Evolutionary conservation across 2,113 vertebrate species (phyloP), one percentile per base, ranked within the genome.

Genomic region (Dipodomys ordii): DNA sequence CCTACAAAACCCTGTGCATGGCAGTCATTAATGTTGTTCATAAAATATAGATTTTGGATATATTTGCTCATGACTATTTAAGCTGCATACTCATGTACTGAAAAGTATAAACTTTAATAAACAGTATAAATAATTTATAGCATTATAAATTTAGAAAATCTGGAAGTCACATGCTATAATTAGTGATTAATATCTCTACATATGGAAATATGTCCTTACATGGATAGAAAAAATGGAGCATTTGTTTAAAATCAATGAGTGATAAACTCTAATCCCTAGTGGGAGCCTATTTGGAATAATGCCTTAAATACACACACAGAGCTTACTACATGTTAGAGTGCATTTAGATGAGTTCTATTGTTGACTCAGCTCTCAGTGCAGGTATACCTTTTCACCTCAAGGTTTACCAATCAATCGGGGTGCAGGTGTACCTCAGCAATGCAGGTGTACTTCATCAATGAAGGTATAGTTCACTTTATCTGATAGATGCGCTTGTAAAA

Each of bases 91-190:
- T 79, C 15, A 5, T 20, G 8, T 11, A 83, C 39, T 77, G 68
- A 81, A 83, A 62, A 23, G 60, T 77, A 39, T 72, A 76, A 83
- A 65, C 78, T 87, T 95, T 72, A 87, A 85, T 64, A 87, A 92
- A 91, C 22, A 83, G 82, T 60, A 71, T 81, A 92, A 96, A 92
- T 79, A 83, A 84, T 83, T 84, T 95, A 85, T 60, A 85, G 71
- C 35, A 22, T 68, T 64, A 62, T 85, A 87, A 91, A 92, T 88
- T 87, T 88, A 94, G 89, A 92, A 94, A 90, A 82, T 68, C 72
- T 91, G 22, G 18, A 89, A 95, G 35, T 87, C 53, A 28, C 32
- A 77, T 78, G 80, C 64, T 69, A 32, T 27, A 81, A 94, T 92
- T 94, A 94, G 77, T 86, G 65, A 57, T 28, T 86, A 67, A 83